Base-by-base conservation (phyloP, 2,797 vertebrate genomes). In the Lutjanus argentimaculatus region DNA sequence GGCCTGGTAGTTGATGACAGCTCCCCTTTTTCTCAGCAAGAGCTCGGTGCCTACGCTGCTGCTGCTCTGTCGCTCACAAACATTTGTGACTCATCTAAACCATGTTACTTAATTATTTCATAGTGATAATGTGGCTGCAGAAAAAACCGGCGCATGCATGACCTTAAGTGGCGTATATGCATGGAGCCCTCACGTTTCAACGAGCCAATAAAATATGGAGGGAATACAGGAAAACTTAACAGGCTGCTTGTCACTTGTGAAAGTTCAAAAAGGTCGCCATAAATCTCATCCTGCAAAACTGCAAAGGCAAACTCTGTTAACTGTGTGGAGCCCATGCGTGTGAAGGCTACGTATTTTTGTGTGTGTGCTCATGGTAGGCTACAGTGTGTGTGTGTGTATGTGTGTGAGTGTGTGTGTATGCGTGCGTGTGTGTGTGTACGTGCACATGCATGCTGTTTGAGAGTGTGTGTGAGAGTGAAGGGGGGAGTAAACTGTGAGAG, bases 61-160 rank as follows among this genome's bases (percentile, higher is more conserved):
- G 75, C 75, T 52, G 72, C 80, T 74, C 83, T 61, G 79, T 66
- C 22, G 56, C 75, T 85, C 82, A 78, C 91, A 91, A 91, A 93
- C 88, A 92, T 95, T 94, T 93, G 86, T 92, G 91, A 92, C 90
- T 93, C 92, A 95, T 91, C 92, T 96, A 95, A 96, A 95, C 71
- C 96, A 89, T 93, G 95, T 93, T 89, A 93, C 92, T 95, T 95
- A 93, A 95, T 95, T 93, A 93, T 94, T 94, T 84, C 90, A 90
- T 91, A 89, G 92, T 77, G 88, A 93, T 91, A 94, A 86, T 82
- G 80, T 87, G 88, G 91, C 92, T 92, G 86, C 82, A 88, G 6
- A 13, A 88, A 92, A 71, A 79, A 82, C 84, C 75, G 25, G 80
- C 80, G 65, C 74, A 56, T 90, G 65, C 74, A 56, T 90, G 91